These are phyloP conservation scores for Torymus auratus DNA, from an alignment of 2,888 invertebrate species.

Conservation along the genomic window DNA sequence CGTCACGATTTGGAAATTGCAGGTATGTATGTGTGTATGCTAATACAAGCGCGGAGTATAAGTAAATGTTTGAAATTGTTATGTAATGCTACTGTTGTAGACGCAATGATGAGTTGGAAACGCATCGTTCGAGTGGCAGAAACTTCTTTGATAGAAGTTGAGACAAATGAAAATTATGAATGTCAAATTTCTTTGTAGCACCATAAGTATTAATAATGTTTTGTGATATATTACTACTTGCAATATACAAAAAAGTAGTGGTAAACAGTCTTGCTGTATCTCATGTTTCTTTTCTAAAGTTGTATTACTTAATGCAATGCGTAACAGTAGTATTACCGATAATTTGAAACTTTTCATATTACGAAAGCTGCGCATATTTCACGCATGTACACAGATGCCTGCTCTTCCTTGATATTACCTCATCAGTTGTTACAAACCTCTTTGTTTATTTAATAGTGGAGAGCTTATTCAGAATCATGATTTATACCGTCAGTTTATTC, in stretches of 20 bases:
- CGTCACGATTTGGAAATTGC: neutral
- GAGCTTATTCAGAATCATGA: conserved; percentile 19
- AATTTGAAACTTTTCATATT: conserved; percentile 4
- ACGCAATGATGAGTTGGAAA: too few relatives aligned
- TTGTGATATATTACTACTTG: too few relatives aligned
- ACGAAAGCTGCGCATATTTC: conserved; percentile 4
- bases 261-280: too few relatives aligned
- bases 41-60: conserved; percentile 1
- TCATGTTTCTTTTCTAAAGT: too few relatives aligned
- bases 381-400: conserved; percentile 12
- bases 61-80: conserved; percentile 19
- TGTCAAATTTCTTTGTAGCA: neutral
- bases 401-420: conserved; percentile 24
- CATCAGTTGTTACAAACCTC: conserved; percentile 12
- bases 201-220: neutral
- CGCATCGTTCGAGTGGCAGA: too few relatives aligned
- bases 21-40: conserved; percentile 4
- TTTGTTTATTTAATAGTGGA: conserved; percentile 22
- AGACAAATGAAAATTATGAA: too few relatives aligned
- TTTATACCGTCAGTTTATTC: conserved; percentile 8
- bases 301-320: too few relatives aligned
- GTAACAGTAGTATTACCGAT: conserved; percentile 9
- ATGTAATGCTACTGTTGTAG: conserved; percentile 33
- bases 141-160: too few relatives aligned
- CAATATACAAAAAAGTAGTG: too few relatives aligned